Evolutionary conservation across 2,888 invertebrate species (phyloP), one percentile per base, ranked within the genome.

Genomic region (Gerris lacustris): DNA sequence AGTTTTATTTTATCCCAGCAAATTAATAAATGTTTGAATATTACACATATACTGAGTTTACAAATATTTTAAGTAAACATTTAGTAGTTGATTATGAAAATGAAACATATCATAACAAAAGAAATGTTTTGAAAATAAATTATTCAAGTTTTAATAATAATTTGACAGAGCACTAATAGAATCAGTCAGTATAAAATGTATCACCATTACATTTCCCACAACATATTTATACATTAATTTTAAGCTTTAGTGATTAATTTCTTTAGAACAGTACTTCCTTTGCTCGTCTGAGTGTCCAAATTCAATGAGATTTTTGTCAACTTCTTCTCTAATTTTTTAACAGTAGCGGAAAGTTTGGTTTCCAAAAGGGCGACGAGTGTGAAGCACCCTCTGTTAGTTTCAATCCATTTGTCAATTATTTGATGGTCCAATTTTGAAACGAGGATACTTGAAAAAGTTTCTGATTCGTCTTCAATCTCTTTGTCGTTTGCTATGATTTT

Each of bases 311-410:
- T 11, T 55, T 9, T 15, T 11, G 9, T 55, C 15, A 55, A 9
- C 15, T 55, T 55, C 15, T 55, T 55, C 11, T 11, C 15, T 55
- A 55, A 55, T 11, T 55, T 15, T 55, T 55, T 55, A 55, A 55
- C 55, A 55, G 15, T 55, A 15, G 11, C 15, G 55, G 9, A 9
- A 5, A 11, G 55, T 55, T 55, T 55, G 55, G 9, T 55, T 55
- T 55, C 55, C 9, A 55, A 11, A 55, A 55, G 9, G 9, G 55
- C 55, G 55, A 91, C 80, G 7, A 92, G 80, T 70, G 92, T 82
- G 79, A 91, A 93, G 76, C 91, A 91, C 0, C 88, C 90, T 74
- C 92, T 84, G 77, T 93, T 93, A 64, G 86, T 86, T 67, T 83
- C 80, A 69, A 89, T 79, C 91, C 91, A 92, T 15, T 79, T 77